phyloP scores from a whole-genome alignment of 1,140 invertebrate genomes.

The Lutraria rhynchaena region DNA sequence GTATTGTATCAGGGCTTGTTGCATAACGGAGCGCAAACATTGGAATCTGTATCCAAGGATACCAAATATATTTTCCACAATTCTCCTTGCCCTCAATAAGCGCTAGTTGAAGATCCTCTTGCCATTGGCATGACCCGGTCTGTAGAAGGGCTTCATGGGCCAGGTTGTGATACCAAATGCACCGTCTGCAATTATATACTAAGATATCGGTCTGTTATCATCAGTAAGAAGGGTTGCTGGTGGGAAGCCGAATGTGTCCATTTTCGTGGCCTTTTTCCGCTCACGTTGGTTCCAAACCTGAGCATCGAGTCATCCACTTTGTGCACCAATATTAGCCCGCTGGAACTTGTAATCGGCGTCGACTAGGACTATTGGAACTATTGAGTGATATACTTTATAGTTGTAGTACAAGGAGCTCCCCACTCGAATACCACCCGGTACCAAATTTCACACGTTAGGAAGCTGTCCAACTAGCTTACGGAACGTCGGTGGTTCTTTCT shows the following conservation, averaged over 20 bases:
- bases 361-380: slow-evolving; percentile 37
- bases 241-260: slow-evolving; percentile 66
- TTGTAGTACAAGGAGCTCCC: slow-evolving; percentile 4
- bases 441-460: too few relatives aligned
- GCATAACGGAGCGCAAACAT: slow-evolving; percentile 52
- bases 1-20: background rate
- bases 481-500: too few relatives aligned
- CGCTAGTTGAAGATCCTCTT: slow-evolving; percentile 78
- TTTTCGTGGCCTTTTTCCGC: slow-evolving; percentile 28
- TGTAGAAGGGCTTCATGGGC: too few relatives aligned
- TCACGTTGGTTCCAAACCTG: slow-evolving; percentile 34
- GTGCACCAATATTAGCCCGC: slow-evolving; percentile 33
- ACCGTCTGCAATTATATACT: slow-evolving; percentile 70
- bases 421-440: too few relatives aligned
- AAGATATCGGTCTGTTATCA: slow-evolving; percentile 51
- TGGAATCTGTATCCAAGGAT: background rate
- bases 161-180: slow-evolving; percentile 66
- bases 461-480: too few relatives aligned
- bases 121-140: background rate
- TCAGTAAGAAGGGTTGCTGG: slow-evolving; percentile 43
- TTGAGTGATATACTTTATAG: slow-evolving; percentile 23
- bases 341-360: slow-evolving; percentile 23
- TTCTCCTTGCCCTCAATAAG: slow-evolving; percentile 72
- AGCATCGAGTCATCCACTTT: slow-evolving; percentile 27
- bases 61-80: slow-evolving; percentile 72